Percentiles rank a stretch among this genome's conserved stretches.
Evolutionary conservation across 1,140 invertebrate genomes (phyloP).

Genomic region (Lucilia cuprina): DNA sequence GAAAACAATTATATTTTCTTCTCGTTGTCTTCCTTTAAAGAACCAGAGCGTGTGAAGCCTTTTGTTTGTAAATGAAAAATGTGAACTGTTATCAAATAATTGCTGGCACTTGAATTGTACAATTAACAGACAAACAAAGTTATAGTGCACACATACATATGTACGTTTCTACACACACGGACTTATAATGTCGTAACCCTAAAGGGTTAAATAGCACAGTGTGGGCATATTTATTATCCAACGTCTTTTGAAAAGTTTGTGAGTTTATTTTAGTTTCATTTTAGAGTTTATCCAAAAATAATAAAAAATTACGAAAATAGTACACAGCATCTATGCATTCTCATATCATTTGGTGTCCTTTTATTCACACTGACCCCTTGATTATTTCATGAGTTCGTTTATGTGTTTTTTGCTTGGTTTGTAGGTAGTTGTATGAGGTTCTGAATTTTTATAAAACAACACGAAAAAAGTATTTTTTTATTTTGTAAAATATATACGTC

Average conservation of each 20-base stretch:
- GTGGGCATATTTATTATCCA: conserved; percentile 37
- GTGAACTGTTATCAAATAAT: conserved; percentile 60
- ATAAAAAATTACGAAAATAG: not conserved
- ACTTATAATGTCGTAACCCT: not conserved
- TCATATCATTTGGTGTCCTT: not conserved
- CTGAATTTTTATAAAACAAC: not conserved
- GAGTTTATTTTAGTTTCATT: not conserved
- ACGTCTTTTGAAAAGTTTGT: not conserved
- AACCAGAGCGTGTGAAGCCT: not conserved
- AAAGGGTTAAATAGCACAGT: conserved; percentile 43
- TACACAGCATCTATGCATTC: not conserved
- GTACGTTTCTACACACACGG: conserved; percentile 7
- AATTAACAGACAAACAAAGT: conserved; percentile 49
- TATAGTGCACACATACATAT: not conserved
- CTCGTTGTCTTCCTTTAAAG: too few species aligned
- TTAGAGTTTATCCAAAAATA: not conserved
- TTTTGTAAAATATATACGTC: not conserved
- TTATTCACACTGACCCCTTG: not conserved
- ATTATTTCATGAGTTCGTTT: not conserved
- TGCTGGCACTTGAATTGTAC: conserved; percentile 56
- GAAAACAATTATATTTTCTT: not conserved
- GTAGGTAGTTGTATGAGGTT: not conserved
- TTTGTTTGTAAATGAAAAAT: conserved; percentile 2
- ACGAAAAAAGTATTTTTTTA: not conserved
- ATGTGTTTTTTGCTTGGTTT: not conserved